These are phyloP conservation scores for Steinernema scapterisci DNA, from an alignment of 2,888 invertebrate genomes.

Conservation along the genomic window DNA sequence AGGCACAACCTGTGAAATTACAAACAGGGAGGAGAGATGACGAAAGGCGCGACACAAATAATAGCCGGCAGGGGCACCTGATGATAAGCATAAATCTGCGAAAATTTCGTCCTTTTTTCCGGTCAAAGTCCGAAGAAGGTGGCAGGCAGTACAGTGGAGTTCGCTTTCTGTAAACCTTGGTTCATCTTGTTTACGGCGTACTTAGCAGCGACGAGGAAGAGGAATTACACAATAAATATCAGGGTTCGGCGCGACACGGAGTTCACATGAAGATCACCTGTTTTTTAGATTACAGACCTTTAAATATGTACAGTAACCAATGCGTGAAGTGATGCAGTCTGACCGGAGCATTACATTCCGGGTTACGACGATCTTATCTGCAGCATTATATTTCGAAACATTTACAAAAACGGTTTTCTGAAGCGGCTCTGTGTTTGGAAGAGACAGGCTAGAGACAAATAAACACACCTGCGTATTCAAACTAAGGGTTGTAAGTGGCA, in stretches of 20 bases:
- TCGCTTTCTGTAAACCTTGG: not conserved
- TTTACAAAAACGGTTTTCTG: too few relatives aligned
- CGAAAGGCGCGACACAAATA: not conserved
- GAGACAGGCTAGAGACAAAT: too few relatives aligned
- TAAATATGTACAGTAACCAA: too few relatives aligned
- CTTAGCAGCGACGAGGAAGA: not conserved
- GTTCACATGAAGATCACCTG: conserved; percentile 16
- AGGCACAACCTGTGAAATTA: not conserved
- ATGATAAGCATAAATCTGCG: not conserved
- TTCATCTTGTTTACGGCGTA: not conserved
- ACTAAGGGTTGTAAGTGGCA: too few relatives aligned
- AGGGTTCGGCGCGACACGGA: not conserved
- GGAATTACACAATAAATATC: not conserved
- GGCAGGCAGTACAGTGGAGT: not conserved
- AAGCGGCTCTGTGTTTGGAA: too few relatives aligned
- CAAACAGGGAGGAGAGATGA: conserved; percentile 25
- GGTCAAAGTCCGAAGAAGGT: conserved; percentile 12
- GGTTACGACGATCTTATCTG: too few relatives aligned
- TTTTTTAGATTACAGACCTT: too few relatives aligned
- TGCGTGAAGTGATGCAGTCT: not conserved
- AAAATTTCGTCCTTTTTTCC: not conserved
- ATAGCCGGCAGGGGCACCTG: conserved; percentile 8
- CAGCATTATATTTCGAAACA: too few relatives aligned
- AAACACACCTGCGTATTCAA: too few relatives aligned
- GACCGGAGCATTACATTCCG: not conserved